phyloP scores from a whole-genome alignment of 2,797 vertebrate species.

The Neosilurus mollespiculum region DNA sequence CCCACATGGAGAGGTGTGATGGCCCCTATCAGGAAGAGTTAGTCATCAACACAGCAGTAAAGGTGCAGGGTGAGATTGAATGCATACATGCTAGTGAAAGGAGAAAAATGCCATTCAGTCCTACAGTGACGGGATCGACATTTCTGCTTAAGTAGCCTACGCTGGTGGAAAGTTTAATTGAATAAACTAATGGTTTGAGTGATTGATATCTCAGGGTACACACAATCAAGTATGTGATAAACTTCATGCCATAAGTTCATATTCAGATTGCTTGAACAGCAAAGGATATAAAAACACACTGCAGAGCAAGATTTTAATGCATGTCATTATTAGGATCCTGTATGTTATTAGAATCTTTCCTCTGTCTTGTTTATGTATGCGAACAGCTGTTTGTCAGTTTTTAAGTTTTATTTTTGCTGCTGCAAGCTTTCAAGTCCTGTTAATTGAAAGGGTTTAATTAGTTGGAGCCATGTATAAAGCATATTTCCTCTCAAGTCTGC shows the following conservation, averaged over 20 bases:
- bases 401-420: slow-evolving; percentile 13
- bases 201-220: not conserved
- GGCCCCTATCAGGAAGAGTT: slow-evolving; percentile 30
- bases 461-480: slow-evolving; percentile 48
- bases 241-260: slow-evolving; percentile 8
- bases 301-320: slow-evolving; percentile 16
- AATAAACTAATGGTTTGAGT: slow-evolving; percentile 14
- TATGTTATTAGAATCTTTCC: slow-evolving; percentile 1
- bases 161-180: not conserved
- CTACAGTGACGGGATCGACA: not conserved
- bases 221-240: not conserved
- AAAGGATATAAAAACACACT: not conserved
- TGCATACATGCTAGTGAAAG: slow-evolving; percentile 7
- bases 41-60: slow-evolving; percentile 31
- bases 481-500: slow-evolving; percentile 43
- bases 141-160: not conserved
- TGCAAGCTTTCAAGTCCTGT: slow-evolving; percentile 23
- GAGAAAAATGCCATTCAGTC: not conserved
- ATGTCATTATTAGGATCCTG: not conserved
- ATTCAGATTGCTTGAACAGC: slow-evolving; percentile 1
- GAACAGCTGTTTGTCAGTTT: slow-evolving; percentile 35
- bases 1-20: slow-evolving; percentile 19
- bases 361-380: slow-evolving; percentile 3
- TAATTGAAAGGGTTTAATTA: slow-evolving; percentile 56
- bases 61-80: slow-evolving; percentile 23